Conservation (phyloP, 1,140 invertebrate genomes). For the Diorhabda carinulata region DNA sequence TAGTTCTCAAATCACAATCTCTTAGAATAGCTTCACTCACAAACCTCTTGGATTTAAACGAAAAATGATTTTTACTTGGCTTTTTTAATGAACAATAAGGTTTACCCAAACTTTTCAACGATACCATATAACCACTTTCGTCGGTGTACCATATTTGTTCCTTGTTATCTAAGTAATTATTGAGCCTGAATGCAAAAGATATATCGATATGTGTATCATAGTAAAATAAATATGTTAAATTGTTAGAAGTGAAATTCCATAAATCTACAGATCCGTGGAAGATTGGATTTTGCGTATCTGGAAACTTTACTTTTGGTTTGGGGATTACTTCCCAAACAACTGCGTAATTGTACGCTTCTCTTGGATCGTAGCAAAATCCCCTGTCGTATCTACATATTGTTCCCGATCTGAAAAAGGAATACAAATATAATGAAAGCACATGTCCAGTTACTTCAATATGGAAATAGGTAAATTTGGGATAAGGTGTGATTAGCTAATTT, state of each 20-base stretch:
- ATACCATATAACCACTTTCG: conserved; percentile 1
- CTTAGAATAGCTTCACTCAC: conserved; percentile 1
- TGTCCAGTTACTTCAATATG: too few species aligned
- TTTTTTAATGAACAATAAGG: background rate
- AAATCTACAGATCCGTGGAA: background rate
- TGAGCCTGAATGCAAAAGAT: background rate
- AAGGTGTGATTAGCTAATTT: too few species aligned
- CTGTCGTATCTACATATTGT: conserved; percentile 5
- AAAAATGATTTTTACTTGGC: background rate
- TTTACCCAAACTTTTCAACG: background rate
- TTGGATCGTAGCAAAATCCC: conserved; percentile 8
- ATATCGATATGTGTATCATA: background rate
- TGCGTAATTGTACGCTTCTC: background rate
- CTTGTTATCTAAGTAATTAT: background rate
- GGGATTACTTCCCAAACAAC: conserved; percentile 1
- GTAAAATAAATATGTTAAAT: conserved; percentile 5
- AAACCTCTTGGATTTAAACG: background rate
- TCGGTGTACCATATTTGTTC: conserved; percentile 7
- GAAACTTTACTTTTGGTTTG: background rate
- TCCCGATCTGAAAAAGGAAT: background rate
- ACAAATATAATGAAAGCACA: background rate
- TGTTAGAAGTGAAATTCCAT: background rate
- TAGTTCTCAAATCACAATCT: conserved; percentile 4
- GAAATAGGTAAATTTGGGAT: too few species aligned
- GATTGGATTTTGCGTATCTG: background rate